phyloP scores from a whole-genome alignment of 1,140 invertebrate species.

The Drusus annulatus region DNA sequence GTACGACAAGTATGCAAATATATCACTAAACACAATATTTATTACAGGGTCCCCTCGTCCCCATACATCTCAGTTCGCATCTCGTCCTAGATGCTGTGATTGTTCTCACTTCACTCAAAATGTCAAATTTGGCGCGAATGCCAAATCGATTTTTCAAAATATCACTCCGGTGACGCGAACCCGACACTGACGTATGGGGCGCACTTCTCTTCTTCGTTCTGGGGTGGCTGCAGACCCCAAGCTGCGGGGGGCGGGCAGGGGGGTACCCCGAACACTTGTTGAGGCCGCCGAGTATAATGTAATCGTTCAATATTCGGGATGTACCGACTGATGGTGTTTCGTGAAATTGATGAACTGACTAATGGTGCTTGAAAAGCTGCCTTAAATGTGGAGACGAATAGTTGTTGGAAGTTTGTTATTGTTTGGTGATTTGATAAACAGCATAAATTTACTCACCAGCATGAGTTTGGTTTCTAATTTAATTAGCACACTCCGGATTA shows the following conservation, averaged over 20 bases:
- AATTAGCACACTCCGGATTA: too few relatives aligned
- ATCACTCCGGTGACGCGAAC: conserved; percentile 45
- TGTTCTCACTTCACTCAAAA: conserved; percentile 43
- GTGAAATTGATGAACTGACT: conserved; percentile 31
- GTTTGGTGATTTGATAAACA: too few relatives aligned
- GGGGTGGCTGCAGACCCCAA: neutral
- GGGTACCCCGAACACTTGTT: conserved; percentile 44
- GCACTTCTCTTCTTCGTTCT: neutral
- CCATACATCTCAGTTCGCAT: neutral
- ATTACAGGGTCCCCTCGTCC: neutral
- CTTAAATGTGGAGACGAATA: neutral
- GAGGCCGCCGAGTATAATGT: conserved; percentile 14
- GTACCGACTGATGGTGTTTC: conserved; percentile 22
- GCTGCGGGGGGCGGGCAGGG: neutral
- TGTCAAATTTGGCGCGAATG: conserved; percentile 45
- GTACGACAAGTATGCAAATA: too few relatives aligned
- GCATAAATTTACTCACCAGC: too few relatives aligned
- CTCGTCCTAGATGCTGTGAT: neutral
- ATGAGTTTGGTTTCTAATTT: too few relatives aligned
- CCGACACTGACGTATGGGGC: conserved; percentile 44
- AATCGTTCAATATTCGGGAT: conserved; percentile 16
- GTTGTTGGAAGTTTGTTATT: too few relatives aligned
- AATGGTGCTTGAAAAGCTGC: conserved; percentile 16
- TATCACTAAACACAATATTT: too few relatives aligned
- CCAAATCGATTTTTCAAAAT: conserved; percentile 53